Base-by-base conservation (phyloP, 2,888 invertebrate species). In the Caradrina clavipalpis region DNA sequence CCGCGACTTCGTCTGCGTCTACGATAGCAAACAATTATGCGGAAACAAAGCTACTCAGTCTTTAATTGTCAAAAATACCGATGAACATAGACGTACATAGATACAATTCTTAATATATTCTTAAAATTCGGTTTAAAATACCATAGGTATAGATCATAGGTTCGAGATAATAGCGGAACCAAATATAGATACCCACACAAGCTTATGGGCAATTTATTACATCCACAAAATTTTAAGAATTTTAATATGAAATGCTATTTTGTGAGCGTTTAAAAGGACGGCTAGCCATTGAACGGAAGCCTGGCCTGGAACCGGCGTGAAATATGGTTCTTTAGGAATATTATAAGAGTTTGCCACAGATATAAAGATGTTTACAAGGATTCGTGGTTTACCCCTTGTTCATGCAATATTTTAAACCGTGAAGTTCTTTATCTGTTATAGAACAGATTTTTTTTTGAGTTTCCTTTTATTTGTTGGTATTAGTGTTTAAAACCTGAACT, bases 231-330 rank as follows among this genome's bases (percentile, higher is more conserved):
- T 76, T 66, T 63, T 42, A 49, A 65, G 57, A 68, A 76, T 68
- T 68, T 71, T 75, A 47, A 54, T 76, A 76, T 57, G 21, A 65
- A 79, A 71, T 53, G 1, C 17, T 54, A 63, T 74, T 70, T 60
- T 62, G 58, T 55, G 21, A 49, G 51, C 49, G 77, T 64, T 69
- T 53, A 59, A 59, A 56, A 71, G 51, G 45, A 56, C 39, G 35
- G 63, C 13, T 66, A 53, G 56, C 57, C 31, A 73, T 57, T 73
- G 57, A 69, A 76, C 72, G 69, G 68, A 69, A 55, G 73, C 19
- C 35, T 62, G 66, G 57, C 63, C 50, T 72, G 63, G 57, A 58
- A 64, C 47, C 53, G 42, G 47, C 62, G 22, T 80, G 67, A 69
- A 54, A 77, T 73, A 77, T 77, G 56, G 67, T 59, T 65, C 17